Conservation (phyloP, 2,797 vertebrate genomes). For the Pipistrellus nathusii region DNA sequence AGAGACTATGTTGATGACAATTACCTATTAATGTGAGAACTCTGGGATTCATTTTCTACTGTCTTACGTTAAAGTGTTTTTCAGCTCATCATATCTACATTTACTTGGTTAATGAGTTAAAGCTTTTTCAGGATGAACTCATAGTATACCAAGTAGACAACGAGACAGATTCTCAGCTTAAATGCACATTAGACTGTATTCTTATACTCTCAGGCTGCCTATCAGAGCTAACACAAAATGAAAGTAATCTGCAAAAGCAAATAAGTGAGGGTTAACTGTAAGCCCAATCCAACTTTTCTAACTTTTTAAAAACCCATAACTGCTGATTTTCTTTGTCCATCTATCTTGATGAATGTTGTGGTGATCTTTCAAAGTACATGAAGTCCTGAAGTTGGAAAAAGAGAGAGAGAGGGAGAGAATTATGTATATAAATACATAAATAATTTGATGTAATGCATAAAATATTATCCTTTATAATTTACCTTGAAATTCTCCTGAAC, state of each 20-base stretch:
- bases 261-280: not conserved
- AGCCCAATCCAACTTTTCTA: not conserved
- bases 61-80: not conserved
- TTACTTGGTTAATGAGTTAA: not conserved
- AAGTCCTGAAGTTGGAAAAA: constrained; percentile 79
- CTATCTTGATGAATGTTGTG: constrained; percentile 26
- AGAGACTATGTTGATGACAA: not conserved
- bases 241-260: constrained; percentile 38
- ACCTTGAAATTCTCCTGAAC: not conserved
- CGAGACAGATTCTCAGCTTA: not conserved
- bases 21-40: not conserved
- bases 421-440: not conserved
- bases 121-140: constrained; percentile 4
- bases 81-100: not conserved
- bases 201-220: not conserved
- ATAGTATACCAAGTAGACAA: not conserved
- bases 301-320: not conserved
- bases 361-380: constrained; percentile 79
- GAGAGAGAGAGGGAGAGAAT: not conserved
- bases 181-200: not conserved
- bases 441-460: not conserved
- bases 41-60: not conserved
- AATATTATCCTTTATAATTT: constrained; percentile 10
- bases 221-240: not conserved
- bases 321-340: not conserved